Conservation (phyloP, 1,140 invertebrate genomes). For the Drosophila arizonae region DNA sequence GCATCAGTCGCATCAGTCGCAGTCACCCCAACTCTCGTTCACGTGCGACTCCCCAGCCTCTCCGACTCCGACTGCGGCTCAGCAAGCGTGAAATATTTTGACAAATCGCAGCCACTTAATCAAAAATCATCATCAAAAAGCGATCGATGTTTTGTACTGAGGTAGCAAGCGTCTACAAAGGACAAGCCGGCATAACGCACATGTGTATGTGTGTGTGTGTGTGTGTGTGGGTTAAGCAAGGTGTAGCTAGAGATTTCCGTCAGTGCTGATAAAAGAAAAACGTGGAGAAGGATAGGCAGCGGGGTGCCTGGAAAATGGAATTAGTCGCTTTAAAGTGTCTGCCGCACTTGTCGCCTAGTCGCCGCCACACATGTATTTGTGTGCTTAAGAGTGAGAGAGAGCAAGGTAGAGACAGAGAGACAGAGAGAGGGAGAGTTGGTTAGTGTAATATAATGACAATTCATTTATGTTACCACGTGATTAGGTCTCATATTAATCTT, state of each 20-base stretch:
- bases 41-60: constrained; percentile 52
- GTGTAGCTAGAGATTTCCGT: constrained; percentile 64
- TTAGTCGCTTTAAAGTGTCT: constrained; percentile 43
- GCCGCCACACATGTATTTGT: constrained; percentile 12
- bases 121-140: constrained; percentile 79
- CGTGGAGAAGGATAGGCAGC: constrained; percentile 2
- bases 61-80: constrained; percentile 7
- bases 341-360: constrained; percentile 58
- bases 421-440: background rate
- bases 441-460: constrained; percentile 64
- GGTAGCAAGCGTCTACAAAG: constrained; percentile 56
- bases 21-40: constrained; percentile 47
- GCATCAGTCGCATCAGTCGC: constrained; percentile 1
- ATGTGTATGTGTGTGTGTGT: constrained; percentile 1
- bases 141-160: constrained; percentile 80
- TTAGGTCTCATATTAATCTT: constrained; percentile 74
- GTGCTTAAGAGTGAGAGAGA: background rate
- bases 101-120: constrained; percentile 82
- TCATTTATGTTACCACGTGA: constrained; percentile 78
- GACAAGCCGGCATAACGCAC: constrained; percentile 40
- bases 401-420: background rate
- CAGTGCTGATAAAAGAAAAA: constrained; percentile 54
- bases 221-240: constrained; percentile 59
- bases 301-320: constrained; percentile 43
- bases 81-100: constrained; percentile 79